Percentiles rank a stretch among this genome's conserved stretches.
phyloP scores from a whole-genome alignment of 2,797 vertebrate species.

The Calcarius lapponicus region DNA sequence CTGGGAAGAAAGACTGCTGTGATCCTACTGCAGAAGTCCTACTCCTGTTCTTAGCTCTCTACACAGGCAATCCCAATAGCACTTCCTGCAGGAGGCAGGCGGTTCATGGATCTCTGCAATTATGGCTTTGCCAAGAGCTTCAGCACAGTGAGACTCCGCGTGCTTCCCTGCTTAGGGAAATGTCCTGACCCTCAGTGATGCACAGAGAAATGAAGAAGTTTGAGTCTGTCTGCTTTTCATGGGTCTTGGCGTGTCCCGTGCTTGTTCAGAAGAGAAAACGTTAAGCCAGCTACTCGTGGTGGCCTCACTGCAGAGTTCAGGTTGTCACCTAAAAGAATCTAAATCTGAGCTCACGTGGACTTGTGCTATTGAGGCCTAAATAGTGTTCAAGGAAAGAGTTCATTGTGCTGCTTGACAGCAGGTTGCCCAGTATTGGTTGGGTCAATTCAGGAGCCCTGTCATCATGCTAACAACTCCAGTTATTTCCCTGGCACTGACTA shows the following conservation, averaged over 20 bases:
- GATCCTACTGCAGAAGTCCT: not conserved
- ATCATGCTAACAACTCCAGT: not conserved
- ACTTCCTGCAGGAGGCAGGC: not conserved
- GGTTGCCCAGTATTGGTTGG: not conserved
- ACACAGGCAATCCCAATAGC: not conserved
- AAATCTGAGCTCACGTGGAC: not conserved
- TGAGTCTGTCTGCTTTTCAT: not conserved
- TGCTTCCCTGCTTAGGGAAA: not conserved
- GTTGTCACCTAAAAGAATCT: not conserved
- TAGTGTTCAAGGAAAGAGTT: not conserved
- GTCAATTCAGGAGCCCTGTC: not conserved
- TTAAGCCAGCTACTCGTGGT: not conserved
- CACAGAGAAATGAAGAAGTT: not conserved
- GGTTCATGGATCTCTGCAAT: not conserved
- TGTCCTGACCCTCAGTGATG: not conserved
- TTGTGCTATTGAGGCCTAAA: not conserved
- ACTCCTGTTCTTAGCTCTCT: not conserved
- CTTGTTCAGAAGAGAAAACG: not conserved
- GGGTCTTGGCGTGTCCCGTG: not conserved
- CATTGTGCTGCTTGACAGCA: not conserved
- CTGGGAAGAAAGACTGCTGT: not conserved
- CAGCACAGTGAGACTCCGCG: rapidly evolving
- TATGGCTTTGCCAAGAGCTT: not conserved
- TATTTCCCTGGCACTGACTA: not conserved
- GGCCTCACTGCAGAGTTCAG: not conserved